A percentile compares a stretch with the other conserved stretches of the same genome.
These are phyloP conservation scores for Hirundichthys speculiger DNA, from an alignment of 2,113 vertebrate genomes.

Conservation along the genomic window DNA sequence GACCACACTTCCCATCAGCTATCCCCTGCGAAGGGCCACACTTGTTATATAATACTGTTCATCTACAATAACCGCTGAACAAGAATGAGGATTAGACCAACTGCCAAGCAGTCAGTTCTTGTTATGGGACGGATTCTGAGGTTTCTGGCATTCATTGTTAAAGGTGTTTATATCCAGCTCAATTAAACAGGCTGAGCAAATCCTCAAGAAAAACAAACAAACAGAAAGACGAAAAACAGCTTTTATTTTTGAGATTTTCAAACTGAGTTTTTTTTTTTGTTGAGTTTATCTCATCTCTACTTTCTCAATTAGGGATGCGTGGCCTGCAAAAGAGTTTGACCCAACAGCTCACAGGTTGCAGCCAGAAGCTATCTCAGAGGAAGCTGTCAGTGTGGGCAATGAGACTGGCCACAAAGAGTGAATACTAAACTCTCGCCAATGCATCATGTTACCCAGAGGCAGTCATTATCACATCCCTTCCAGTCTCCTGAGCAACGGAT, in stretches of 20 bases:
- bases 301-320: slow-evolving; percentile 33
- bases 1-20: slow-evolving; percentile 66
- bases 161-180: not conserved
- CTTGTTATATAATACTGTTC: slow-evolving; percentile 64
- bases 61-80: slow-evolving; percentile 41
- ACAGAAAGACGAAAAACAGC: not conserved
- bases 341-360: slow-evolving; percentile 25
- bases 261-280: not conserved
- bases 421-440: slow-evolving; percentile 42
- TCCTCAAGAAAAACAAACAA: not conserved
- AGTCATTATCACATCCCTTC: slow-evolving; percentile 43
- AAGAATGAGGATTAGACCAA: slow-evolving; percentile 15
- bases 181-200: too few species aligned
- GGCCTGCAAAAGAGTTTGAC: slow-evolving; percentile 18
- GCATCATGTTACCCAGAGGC: slow-evolving; percentile 31
- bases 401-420: slow-evolving; percentile 31
- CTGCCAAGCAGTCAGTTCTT: slow-evolving; percentile 19
- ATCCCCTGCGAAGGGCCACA: slow-evolving; percentile 55
- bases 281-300: not conserved
- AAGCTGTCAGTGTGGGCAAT: slow-evolving; percentile 38
- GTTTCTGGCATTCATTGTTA: not conserved
- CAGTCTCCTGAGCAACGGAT: slow-evolving; percentile 29
- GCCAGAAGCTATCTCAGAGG: slow-evolving; percentile 52
- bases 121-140: slow-evolving; percentile 15
- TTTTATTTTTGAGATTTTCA: too few species aligned